These are phyloP conservation scores for Coleophora deauratella DNA, from an alignment of 2,888 invertebrate species.

Conservation along the genomic window DNA sequence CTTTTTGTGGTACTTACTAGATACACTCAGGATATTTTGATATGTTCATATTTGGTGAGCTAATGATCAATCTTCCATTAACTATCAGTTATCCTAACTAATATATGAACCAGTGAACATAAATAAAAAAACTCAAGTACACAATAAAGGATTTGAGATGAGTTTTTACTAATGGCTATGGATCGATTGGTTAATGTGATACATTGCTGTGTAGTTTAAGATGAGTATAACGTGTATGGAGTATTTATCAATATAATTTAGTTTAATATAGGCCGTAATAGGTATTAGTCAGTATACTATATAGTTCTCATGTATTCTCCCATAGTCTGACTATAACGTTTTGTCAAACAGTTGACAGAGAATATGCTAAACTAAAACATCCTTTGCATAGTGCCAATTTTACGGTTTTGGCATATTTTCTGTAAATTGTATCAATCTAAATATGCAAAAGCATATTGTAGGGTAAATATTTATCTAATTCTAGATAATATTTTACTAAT, in stretches of 20 bases:
- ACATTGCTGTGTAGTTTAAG: conserved; percentile 57
- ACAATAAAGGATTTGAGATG: conserved; percentile 25
- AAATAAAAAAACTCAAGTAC: conserved; percentile 24
- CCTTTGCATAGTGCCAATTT: too few species aligned
- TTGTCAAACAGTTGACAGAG: conserved; percentile 5
- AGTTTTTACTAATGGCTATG: conserved; percentile 47
- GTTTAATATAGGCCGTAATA: conserved; percentile 58
- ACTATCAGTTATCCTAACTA: background rate
- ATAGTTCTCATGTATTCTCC: conserved; percentile 47
- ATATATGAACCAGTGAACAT: conserved; percentile 22
- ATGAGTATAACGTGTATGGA: conserved; percentile 53
- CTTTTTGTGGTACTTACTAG: too few species aligned
- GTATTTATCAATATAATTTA: conserved; percentile 66
- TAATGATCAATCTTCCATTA: too few species aligned
- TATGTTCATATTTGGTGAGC: too few species aligned
- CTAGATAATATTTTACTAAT: conserved; percentile 32
- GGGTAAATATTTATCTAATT: conserved; percentile 37
- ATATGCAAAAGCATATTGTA: conserved; percentile 32
- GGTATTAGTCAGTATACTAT: conserved; percentile 36
- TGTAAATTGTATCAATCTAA: too few species aligned
- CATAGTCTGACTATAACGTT: conserved; percentile 35
- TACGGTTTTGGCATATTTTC: too few species aligned
- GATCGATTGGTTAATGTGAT: conserved; percentile 64
- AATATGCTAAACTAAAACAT: background rate
- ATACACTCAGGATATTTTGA: too few species aligned